A percentile compares a stretch with the other conserved stretches of the same genome.
Conservation (phyloP, 2,888 invertebrate species). For the Machimus atricapillus region DNA sequence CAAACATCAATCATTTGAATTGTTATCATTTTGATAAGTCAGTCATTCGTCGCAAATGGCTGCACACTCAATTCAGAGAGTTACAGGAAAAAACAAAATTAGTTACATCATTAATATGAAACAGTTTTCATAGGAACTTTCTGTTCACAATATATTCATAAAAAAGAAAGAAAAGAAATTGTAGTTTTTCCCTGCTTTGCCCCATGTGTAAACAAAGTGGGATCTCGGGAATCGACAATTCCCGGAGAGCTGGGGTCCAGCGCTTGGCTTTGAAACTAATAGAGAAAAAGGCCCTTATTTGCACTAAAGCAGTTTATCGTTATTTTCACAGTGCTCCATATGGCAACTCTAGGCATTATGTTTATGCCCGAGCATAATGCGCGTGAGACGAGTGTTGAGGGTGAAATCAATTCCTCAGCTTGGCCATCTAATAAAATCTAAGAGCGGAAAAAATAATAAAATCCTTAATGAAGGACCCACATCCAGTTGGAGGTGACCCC, state of each 20-base stretch:
- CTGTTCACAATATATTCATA: neutral
- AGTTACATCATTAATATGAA: conserved; percentile 14
- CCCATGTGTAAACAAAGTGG: neutral
- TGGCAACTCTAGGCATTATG: neutral
- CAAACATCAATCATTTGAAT: neutral
- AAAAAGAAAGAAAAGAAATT: neutral
- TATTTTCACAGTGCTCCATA: conserved; percentile 9
- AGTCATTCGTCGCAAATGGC: neutral
- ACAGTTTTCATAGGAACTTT: neutral
- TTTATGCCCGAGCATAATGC: neutral
- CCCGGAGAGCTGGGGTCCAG: neutral
- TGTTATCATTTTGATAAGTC: conserved; percentile 8
- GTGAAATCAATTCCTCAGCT: neutral
- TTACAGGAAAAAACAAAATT: neutral
- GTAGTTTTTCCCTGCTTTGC: neutral
- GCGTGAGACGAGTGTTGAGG: neutral
- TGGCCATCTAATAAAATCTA: neutral
- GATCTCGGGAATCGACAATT: neutral
- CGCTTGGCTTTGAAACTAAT: neutral
- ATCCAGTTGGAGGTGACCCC: neutral
- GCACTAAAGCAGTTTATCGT: neutral
- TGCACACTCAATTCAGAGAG: neutral
- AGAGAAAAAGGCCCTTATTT: neutral
- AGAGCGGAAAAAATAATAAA: conserved; percentile 10
- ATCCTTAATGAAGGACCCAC: neutral